Evolutionary conservation across 2,888 invertebrate species (phyloP), one percentile per base, ranked within the genome.

Genomic region (Hirtodrosophila histrioides): DNA sequence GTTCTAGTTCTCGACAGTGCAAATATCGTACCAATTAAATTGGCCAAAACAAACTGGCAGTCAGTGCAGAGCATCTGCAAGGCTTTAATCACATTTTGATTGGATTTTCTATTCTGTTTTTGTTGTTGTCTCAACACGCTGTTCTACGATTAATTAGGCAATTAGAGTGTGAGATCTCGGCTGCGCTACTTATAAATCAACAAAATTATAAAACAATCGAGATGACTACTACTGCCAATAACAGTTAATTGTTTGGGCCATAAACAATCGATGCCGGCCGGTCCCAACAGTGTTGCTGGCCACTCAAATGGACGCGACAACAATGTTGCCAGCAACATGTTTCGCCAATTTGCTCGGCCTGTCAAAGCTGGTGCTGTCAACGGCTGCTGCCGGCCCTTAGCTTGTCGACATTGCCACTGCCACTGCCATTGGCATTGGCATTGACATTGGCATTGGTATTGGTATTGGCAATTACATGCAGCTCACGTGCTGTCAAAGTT

Each of bases 401-500:
- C 31, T 31, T 31, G 31, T 31, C 31, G 46, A 45, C 49, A 55
- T 41, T 66, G 49, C 57, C 45, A 57, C 51, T 68, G 68, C 58
- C 41, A 54, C 29, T 48, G 46, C 24, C 39, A 49, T 35, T 67
- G 66, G 67, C 55, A 63, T 27, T 33, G 51, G 24, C 39, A 48
- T 24, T 62, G 56, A 29, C 64, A 60, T 36, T 46, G 61, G 45
- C 48, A 48, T 46, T 60, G 55, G 44, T 44, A 41, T 56, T 56
- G 63, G 44, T 67, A 64, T 64, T 69, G 86, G 85, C 88, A 87
- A 87, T 87, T 87, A 87, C 88, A 82, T 85, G 82, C 82, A 75
- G 62, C 87, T 82, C 82, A 82, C 82, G 82, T 85, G 82, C 82
- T 82, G 82, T 82, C 88, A 82, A 87, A 87, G 82, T 87, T 82